Evolutionary conservation across 2,888 invertebrate species (phyloP).

Genomic region (Piscicola geometra): DNA sequence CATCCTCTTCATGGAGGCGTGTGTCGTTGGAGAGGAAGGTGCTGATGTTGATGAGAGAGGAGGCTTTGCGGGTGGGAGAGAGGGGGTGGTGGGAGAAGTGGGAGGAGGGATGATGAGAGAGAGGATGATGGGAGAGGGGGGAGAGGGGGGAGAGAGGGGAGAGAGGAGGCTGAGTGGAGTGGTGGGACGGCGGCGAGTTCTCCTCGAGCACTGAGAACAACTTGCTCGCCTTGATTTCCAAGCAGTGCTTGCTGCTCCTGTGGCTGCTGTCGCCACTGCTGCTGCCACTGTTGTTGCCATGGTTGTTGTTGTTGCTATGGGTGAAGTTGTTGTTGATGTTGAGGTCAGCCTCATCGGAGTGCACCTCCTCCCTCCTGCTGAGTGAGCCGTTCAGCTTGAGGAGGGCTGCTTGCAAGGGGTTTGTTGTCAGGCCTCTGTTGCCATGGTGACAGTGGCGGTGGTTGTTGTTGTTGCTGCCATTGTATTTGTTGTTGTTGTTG

Average conservation of each 20-base stretch:
- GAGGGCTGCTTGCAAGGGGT: slow-evolving; percentile 9
- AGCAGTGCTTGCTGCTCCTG: not conserved
- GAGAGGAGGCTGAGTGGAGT: not conserved
- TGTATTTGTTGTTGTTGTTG: not conserved
- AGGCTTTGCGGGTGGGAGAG: slow-evolving; percentile 7
- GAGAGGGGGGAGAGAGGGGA: not conserved
- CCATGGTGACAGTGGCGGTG: not conserved
- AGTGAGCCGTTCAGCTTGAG: not conserved
- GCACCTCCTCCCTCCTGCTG: not conserved
- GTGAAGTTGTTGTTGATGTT: not conserved
- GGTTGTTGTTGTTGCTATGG: not conserved
- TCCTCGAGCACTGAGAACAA: slow-evolving; percentile 29
- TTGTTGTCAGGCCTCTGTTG: not conserved
- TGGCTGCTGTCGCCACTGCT: not conserved
- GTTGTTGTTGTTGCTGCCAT: not conserved
- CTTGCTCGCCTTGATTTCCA: slow-evolving; percentile 7
- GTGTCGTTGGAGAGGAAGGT: not conserved
- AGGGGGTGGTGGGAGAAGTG: too few species aligned
- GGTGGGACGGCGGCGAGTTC: not conserved
- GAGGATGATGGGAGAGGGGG: not conserved
- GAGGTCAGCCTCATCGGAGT: slow-evolving; percentile 22
- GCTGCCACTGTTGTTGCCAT: not conserved
- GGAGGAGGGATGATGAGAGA: not conserved
- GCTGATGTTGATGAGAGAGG: slow-evolving; percentile 26
- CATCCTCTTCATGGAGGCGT: not conserved